Evolutionary conservation across 1,140 invertebrate genomes (phyloP).

Genomic region (Pseudomyrmex cubaensis): DNA sequence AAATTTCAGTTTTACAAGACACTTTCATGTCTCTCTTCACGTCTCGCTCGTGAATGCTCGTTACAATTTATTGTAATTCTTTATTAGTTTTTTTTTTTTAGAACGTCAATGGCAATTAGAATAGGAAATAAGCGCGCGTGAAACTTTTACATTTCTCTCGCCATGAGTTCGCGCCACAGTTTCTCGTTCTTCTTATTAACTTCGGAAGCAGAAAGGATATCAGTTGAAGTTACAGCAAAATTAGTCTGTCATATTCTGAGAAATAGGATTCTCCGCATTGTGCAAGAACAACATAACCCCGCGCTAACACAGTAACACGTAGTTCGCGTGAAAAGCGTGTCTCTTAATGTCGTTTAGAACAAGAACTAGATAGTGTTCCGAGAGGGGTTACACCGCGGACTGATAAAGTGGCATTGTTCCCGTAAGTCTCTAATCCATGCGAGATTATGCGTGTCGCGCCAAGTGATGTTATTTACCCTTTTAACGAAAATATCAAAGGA

Average conservation of each 20-base stretch:
- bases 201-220: conserved; percentile 17
- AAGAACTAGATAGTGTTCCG: conserved; percentile 43
- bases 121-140: too few relatives aligned
- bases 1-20: background rate
- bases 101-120: too few relatives aligned
- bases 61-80: too few relatives aligned
- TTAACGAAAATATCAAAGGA: conserved; percentile 25
- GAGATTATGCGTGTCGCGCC: conserved; percentile 14
- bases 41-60: too few relatives aligned
- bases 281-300: conserved; percentile 56
- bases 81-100: too few relatives aligned
- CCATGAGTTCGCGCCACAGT: too few relatives aligned
- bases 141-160: background rate
- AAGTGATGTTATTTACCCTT: conserved; percentile 5
- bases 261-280: conserved; percentile 51
- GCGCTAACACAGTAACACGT: conserved; percentile 47
- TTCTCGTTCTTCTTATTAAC: background rate
- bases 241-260: conserved; percentile 44
- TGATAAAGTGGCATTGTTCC: conserved; percentile 56
- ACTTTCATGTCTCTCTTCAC: too few relatives aligned
- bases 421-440: conserved; percentile 32
- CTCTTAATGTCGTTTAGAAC: conserved; percentile 56
- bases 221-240: conserved; percentile 48
- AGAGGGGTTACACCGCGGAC: conserved; percentile 17
- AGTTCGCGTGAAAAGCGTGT: conserved; percentile 44